These are phyloP conservation scores for Aspidiotus destructor DNA, from an alignment of 2,888 invertebrate species.

Conservation along the genomic window DNA sequence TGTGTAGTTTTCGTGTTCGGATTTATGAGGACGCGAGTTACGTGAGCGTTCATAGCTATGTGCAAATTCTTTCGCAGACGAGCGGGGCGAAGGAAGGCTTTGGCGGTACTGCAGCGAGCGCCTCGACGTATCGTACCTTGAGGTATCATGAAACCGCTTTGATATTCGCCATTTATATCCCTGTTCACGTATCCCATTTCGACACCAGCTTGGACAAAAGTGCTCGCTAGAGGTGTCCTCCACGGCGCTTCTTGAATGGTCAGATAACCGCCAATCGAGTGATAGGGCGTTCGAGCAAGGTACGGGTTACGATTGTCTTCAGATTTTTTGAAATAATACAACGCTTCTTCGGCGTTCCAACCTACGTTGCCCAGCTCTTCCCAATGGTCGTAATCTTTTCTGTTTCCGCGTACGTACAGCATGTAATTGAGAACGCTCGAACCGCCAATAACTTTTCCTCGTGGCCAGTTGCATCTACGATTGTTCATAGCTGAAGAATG, in stretches of 20 bases:
- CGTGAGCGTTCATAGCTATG: conserved; percentile 70
- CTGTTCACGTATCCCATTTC: conserved; percentile 77
- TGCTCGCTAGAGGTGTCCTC: conserved; percentile 69
- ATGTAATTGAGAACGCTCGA: conserved; percentile 84
- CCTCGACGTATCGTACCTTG: conserved; percentile 49
- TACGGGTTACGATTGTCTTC: conserved; percentile 85
- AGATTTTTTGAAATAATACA: conserved; percentile 81
- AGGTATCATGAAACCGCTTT: conserved; percentile 81
- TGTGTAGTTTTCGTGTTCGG: conserved; percentile 61
- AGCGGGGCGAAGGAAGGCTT: conserved; percentile 74
- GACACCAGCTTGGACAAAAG: conserved; percentile 71
- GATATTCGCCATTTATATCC: conserved; percentile 76
- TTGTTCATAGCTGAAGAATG: conserved; percentile 63
- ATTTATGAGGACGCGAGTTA: conserved; percentile 47
- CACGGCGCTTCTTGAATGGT: conserved; percentile 80
- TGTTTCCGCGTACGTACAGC: conserved; percentile 82
- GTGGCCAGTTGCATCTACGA: conserved; percentile 78
- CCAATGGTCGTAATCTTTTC: conserved; percentile 83
- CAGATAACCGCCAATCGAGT: conserved; percentile 67
- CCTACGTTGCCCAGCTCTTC: conserved; percentile 75
- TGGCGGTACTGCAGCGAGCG: conserved; percentile 70
- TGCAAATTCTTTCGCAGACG: conserved; percentile 72
- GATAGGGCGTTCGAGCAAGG: conserved; percentile 65
- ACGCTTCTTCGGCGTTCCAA: conserved; percentile 71
- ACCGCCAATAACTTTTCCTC: conserved; percentile 86